Evolutionary conservation across 1,140 invertebrate genomes (phyloP), one percentile per base, ranked within the genome.

Genomic region (Nautilus pompilius): DNA sequence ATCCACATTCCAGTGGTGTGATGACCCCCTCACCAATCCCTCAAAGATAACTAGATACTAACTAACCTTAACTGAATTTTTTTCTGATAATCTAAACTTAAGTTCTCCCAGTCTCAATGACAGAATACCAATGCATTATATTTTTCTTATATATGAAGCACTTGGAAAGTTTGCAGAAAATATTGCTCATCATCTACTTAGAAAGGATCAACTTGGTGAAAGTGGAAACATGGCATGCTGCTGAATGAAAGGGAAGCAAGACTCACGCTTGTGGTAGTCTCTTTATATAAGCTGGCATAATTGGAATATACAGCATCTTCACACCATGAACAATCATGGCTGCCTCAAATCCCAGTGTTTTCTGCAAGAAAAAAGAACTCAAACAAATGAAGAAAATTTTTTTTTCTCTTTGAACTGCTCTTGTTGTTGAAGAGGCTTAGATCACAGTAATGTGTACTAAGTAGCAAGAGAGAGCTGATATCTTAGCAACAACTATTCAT

Each of bases 291-390:
- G 63, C 68, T 33, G 79, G 75, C 75, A 83, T 80, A 54, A 80
- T 75, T 17, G 79, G 75, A 58, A 81, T 72, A 71, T 79, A 83
- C 8, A 83, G 66, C 64, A 83, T 80, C 65, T 80, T 81, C 13
- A 75, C 72, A 17, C 79, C 80, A 45, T 80, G 74, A 17, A 80
- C 71, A 22, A 83, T 72, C 58, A 76, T 77, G 17, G 63, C 70
- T 3, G 71, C 74, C 28, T 74, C 69, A 64, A 76, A 70, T 33
- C 76, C 72, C 67, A 73, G 75, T 45, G 69, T 74, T 32, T 67
- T 68, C 80, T 82, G 69, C 8, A 55, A 71, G 48, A 55, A 62
- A 24, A 71, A 0, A 65, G 17, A 60, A 26, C 17, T 13, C 4
- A 13, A 41, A 15, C 13, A 41, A 15, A 15, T n/a, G 13, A 41